Conservation (phyloP, 2,888 invertebrate genomes). For the Cheilosia variabilis region DNA sequence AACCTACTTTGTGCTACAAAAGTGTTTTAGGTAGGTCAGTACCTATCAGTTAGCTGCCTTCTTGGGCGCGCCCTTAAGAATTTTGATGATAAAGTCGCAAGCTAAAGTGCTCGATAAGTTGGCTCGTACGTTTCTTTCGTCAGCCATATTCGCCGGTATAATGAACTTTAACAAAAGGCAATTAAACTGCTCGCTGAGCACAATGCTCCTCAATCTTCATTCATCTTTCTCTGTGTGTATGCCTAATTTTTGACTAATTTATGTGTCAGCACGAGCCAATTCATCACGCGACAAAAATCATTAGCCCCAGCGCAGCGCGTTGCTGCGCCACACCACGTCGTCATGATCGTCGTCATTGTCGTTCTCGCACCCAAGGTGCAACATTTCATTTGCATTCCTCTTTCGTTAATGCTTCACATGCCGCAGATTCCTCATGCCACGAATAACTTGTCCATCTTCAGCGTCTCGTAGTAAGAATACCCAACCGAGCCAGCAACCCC, state of each 20-base stretch:
- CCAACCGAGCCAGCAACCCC: slow-evolving; percentile 26
- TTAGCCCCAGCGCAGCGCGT: neutral
- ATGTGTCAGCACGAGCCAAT: slow-evolving; percentile 10
- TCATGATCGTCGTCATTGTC: slow-evolving; percentile 34
- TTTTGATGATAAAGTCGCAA: too few relatives aligned
- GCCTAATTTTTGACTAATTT: neutral
- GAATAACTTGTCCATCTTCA: slow-evolving; percentile 34
- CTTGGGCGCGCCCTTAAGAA: too few relatives aligned
- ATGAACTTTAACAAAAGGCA: neutral
- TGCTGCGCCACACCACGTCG: slow-evolving; percentile 18
- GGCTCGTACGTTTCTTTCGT: too few relatives aligned
- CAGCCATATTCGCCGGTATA: too few relatives aligned
- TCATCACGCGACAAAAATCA: slow-evolving; percentile 15
- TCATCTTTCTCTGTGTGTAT: neutral
- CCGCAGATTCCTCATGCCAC: slow-evolving; percentile 37
- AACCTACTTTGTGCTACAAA: too few relatives aligned
- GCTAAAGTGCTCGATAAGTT: too few relatives aligned
- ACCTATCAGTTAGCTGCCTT: too few relatives aligned
- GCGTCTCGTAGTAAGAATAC: slow-evolving; percentile 18
- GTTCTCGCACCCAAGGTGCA: slow-evolving; percentile 45
- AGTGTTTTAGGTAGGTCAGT: too few relatives aligned
- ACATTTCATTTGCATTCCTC: slow-evolving; percentile 56
- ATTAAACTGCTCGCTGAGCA: neutral
- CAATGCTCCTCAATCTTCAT: neutral
- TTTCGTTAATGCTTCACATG: slow-evolving; percentile 26